phyloP scores from a whole-genome alignment of 2,888 invertebrate species.

The Ormia ochracea region DNA sequence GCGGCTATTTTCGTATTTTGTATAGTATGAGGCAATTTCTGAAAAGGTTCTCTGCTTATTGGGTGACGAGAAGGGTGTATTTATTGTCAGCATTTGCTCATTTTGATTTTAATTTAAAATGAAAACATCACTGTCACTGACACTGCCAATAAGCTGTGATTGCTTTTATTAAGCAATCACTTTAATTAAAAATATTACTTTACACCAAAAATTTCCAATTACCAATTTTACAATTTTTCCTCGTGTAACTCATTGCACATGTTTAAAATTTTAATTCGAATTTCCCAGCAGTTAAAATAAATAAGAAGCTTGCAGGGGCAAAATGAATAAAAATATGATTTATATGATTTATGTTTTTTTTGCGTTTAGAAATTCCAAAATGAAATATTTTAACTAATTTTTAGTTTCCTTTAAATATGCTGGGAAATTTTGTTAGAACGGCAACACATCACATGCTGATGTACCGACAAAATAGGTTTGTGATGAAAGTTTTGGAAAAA shows the following conservation, averaged over 20 bases:
- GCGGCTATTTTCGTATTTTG: no score
- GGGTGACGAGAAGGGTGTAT: slow-evolving; percentile 22
- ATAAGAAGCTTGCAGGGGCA: neutral
- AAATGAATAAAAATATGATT: no score
- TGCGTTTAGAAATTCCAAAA: no score
- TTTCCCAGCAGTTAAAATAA: neutral
- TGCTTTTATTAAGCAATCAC: slow-evolving; percentile 27
- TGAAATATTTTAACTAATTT: no score
- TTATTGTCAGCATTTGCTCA: slow-evolving; percentile 18
- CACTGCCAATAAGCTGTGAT: slow-evolving; percentile 11
- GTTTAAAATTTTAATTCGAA: slow-evolving; percentile 38
- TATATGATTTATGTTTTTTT: no score
- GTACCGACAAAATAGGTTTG: no score
- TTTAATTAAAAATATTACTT: slow-evolving; percentile 34
- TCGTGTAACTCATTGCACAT: neutral
- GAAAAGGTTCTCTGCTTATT: slow-evolving; percentile 16
- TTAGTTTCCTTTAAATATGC: no score
- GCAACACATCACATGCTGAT: no score
- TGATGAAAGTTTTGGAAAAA: no score
- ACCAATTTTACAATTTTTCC: neutral
- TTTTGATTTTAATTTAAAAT: slow-evolving; percentile 53
- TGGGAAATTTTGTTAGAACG: no score
- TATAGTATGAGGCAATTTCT: slow-evolving; percentile 7
- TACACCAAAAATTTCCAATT: neutral
- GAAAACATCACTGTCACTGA: slow-evolving; percentile 51